Evolutionary conservation across 2,797 vertebrate species (phyloP).

Genomic region (Nothura maculosa): DNA sequence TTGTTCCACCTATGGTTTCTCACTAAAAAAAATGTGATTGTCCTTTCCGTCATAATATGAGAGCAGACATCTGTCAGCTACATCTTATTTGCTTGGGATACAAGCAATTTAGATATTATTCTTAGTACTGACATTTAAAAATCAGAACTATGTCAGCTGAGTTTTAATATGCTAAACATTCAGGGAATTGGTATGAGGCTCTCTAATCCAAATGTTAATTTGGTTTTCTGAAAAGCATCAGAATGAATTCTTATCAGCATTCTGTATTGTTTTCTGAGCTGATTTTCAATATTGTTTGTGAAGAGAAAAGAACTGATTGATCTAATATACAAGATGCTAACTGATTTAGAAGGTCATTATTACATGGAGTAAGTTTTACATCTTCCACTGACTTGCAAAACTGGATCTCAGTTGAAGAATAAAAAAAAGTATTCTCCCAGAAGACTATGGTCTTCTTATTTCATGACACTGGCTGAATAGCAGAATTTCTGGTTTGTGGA

Average conservation of each 20-base stretch:
- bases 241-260: conserved; percentile 6
- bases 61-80: not conserved
- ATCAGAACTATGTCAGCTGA: not conserved
- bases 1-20: not conserved
- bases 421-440: not conserved
- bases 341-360: not conserved
- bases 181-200: not conserved
- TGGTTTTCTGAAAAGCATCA: not conserved
- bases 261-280: not conserved
- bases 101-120: not conserved
- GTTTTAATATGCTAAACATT: not conserved
- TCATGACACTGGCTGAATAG: not conserved
- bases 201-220: conserved; percentile 39
- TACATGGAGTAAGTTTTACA: not conserved
- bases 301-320: not conserved
- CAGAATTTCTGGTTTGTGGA: conserved; percentile 7
- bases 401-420: not conserved
- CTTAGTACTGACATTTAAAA: conserved; percentile 6
- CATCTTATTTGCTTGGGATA: not conserved
- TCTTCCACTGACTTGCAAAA: not conserved
- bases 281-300: not conserved
- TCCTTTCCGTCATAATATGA: not conserved
- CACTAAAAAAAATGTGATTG: not conserved
- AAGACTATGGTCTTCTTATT: not conserved
- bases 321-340: not conserved